Conservation (phyloP, 2,113 vertebrate species). For the Prunella himalayana region DNA sequence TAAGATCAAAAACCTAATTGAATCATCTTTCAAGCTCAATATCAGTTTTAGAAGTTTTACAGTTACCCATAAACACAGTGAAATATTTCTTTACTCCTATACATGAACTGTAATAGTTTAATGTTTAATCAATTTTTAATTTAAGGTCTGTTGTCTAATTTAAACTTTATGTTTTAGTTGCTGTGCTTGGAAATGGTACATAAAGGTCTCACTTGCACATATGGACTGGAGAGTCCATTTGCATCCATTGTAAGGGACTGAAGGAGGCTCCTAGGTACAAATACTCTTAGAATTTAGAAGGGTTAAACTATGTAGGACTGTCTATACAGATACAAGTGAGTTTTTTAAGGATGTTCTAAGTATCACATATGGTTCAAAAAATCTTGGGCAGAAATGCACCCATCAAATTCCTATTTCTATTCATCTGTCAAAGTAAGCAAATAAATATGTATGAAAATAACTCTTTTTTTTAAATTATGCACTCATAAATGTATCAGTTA, state of each 20-base stretch:
- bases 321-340: background rate
- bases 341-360: background rate
- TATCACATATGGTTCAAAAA: background rate
- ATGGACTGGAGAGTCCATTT: background rate
- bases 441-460: background rate
- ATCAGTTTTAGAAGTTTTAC: background rate
- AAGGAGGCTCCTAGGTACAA: too few relatives aligned
- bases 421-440: background rate
- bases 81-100: background rate
- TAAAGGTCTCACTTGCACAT: background rate
- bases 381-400: background rate
- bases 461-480: background rate
- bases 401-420: background rate
- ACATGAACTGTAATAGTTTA: background rate
- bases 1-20: background rate
- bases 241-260: too few relatives aligned
- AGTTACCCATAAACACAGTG: background rate
- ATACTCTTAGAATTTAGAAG: too few relatives aligned
- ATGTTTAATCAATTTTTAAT: constrained; percentile 7
- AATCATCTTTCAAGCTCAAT: background rate
- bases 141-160: background rate
- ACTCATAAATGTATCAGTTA: background rate
- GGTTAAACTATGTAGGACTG: background rate
- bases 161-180: background rate
- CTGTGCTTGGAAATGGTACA: background rate